phyloP scores from a whole-genome alignment of 2,888 invertebrate genomes.

The Geophilus truncorum region DNA sequence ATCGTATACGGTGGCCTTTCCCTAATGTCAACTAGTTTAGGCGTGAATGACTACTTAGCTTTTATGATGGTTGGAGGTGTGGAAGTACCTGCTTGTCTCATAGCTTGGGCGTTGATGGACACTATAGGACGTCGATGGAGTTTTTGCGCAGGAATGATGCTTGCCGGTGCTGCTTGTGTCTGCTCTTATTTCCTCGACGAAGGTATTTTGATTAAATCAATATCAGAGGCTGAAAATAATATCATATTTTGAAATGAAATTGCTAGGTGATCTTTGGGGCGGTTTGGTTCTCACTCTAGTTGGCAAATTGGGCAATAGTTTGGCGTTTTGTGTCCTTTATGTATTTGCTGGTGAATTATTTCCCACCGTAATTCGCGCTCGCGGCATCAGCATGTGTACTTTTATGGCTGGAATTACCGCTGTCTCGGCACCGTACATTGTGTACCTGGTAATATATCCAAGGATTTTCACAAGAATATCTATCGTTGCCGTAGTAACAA shows the following conservation, averaged over 20 bases:
- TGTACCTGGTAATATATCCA: constrained; percentile 52
- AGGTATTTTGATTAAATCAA: no score
- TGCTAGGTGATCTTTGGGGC: constrained; percentile 52
- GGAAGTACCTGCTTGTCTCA: constrained; percentile 40
- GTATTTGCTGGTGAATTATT: constrained; percentile 63
- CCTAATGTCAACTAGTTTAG: constrained; percentile 39
- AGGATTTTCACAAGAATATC: neutral
- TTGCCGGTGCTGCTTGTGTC: constrained; percentile 45
- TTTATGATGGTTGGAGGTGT: constrained; percentile 40
- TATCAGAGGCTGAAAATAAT: no score
- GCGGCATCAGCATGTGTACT: constrained; percentile 63
- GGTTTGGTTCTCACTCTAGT: constrained; percentile 61
- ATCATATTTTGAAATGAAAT: neutral
- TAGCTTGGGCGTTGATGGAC: constrained; percentile 37
- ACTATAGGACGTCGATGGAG: constrained; percentile 36
- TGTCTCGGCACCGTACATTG: constrained; percentile 61
- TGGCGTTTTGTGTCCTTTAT: constrained; percentile 64
- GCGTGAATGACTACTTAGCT: constrained; percentile 39
- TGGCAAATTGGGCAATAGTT: constrained; percentile 62
- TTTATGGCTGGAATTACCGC: constrained; percentile 61
- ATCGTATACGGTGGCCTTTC: constrained; percentile 41
- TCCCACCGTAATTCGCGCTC: constrained; percentile 61
- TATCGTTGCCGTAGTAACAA: neutral
- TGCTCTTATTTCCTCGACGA: constrained; percentile 54
- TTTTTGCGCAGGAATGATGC: constrained; percentile 37